Evolutionary conservation across 2,888 invertebrate genomes (phyloP).

Genomic region (Aporophyla nigra): DNA sequence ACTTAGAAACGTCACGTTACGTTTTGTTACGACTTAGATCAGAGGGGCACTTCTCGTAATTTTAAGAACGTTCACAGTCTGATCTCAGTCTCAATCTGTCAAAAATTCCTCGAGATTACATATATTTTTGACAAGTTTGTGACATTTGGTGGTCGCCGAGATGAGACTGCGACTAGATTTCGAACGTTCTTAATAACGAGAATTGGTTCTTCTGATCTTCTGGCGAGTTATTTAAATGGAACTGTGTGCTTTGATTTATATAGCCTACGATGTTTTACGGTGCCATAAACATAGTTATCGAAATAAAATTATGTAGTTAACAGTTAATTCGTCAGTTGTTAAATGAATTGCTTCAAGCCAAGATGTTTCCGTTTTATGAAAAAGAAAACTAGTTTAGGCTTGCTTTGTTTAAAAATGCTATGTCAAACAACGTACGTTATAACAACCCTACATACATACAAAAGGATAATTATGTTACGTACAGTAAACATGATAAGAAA

Average conservation of each 20-base stretch:
- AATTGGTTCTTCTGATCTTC: not conserved
- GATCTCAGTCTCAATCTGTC: no score
- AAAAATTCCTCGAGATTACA: no score
- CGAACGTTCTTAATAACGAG: no score
- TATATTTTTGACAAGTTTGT: no score
- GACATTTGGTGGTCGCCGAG: no score
- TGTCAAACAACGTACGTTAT: not conserved
- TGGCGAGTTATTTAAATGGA: slow-evolving; percentile 6
- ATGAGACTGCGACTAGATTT: no score
- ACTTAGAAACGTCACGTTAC: not conserved
- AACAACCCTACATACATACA: slow-evolving; percentile 6
- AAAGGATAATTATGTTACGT: slow-evolving; percentile 19
- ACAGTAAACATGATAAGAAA: slow-evolving; percentile 34
- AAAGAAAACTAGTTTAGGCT: not conserved
- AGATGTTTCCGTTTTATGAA: not conserved
- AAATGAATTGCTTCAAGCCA: slow-evolving; percentile 23
- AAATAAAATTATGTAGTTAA: slow-evolving; percentile 18
- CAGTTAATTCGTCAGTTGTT: slow-evolving; percentile 13
- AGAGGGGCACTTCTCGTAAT: no score
- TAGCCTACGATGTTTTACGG: slow-evolving; percentile 8
- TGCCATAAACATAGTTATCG: slow-evolving; percentile 14
- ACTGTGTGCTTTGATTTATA: slow-evolving; percentile 6
- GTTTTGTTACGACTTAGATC: slow-evolving; percentile 5
- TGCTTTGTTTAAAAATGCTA: slow-evolving; percentile 1
- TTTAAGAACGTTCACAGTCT: no score